Conservation (phyloP, 2,888 invertebrate species). For the Aporophyla lueneburgensis region DNA sequence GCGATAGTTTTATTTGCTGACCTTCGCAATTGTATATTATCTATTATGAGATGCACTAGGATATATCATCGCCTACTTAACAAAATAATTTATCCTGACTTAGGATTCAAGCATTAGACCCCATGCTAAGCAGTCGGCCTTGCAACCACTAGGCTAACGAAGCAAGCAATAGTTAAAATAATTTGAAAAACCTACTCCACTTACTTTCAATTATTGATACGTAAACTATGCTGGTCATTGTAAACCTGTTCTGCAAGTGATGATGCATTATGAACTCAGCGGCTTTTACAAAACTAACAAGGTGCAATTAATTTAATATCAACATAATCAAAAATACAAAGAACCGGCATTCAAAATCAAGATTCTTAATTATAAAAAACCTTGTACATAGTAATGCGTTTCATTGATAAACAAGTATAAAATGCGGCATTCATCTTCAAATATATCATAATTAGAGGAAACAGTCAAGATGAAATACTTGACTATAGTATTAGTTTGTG, state of each 20-base stretch:
- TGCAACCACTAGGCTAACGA: no score
- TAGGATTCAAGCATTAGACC: no score
- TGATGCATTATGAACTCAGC: background rate
- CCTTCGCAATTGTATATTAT: no score
- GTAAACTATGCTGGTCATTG: background rate
- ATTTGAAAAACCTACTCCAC: no score
- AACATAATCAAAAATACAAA: constrained; percentile 6
- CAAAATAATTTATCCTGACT: no score
- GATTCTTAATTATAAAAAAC: background rate
- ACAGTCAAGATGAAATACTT: constrained; percentile 20
- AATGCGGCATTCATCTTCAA: background rate
- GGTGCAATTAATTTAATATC: background rate
- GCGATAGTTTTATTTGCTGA: no score
- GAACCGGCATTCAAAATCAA: background rate
- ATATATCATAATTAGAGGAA: constrained; percentile 1
- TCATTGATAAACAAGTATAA: constrained; percentile 6
- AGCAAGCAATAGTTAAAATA: no score
- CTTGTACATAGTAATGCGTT: background rate
- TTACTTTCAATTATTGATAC: no score
- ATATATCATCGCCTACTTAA: no score
- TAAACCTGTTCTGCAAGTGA: constrained; percentile 11
- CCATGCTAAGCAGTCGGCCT: no score
- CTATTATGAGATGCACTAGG: no score
- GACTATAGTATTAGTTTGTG: constrained; percentile 16
- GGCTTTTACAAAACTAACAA: background rate